A percentile compares a stretch with the other conserved stretches of the same genome.
Evolutionary conservation across 1,140 invertebrate species (phyloP).

Genomic region (Drosophila bifasciata): DNA sequence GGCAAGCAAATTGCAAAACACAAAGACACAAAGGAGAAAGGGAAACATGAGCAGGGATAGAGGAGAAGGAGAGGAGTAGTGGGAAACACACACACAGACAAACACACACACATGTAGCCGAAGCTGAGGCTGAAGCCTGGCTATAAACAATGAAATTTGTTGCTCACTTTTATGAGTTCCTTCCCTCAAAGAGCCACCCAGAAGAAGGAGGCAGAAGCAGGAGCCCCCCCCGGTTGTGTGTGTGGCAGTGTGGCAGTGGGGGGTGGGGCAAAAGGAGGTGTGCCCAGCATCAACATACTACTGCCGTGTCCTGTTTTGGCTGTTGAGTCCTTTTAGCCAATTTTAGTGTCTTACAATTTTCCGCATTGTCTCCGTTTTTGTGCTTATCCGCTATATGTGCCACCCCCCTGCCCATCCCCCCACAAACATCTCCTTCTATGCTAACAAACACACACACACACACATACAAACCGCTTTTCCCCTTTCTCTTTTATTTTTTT

Average conservation of each 20-base stretch:
- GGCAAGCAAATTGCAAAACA: slow-evolving; percentile 45
- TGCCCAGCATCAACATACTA: slow-evolving; percentile 58
- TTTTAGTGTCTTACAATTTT: slow-evolving; percentile 79
- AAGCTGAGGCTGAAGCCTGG: slow-evolving; percentile 18
- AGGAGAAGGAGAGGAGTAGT: no score
- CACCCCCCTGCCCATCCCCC: no score
- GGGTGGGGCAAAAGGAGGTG: slow-evolving; percentile 4
- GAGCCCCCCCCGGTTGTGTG: no score
- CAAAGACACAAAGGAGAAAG: slow-evolving; percentile 1
- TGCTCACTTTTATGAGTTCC: slow-evolving; percentile 81
- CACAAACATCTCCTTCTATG: no score
- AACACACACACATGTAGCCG: slow-evolving; percentile 3
- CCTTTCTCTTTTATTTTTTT: not conserved
- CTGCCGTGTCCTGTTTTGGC: slow-evolving; percentile 25
- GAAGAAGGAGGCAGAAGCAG: not conserved
- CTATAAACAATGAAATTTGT: slow-evolving; percentile 81
- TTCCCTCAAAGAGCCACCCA: slow-evolving; percentile 45
- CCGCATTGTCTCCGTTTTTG: slow-evolving; percentile 73
- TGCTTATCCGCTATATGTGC: slow-evolving; percentile 51
- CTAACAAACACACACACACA: no score
- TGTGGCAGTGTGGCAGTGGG: no score
- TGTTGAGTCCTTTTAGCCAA: slow-evolving; percentile 73
- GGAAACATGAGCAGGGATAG: no score
- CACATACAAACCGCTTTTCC: not conserved
- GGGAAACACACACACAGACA: not conserved